Percentiles rank a stretch among this genome's conserved stretches.
Evolutionary conservation across 1,140 invertebrate species (phyloP).

Genomic region (Bilobella aurantiaca): DNA sequence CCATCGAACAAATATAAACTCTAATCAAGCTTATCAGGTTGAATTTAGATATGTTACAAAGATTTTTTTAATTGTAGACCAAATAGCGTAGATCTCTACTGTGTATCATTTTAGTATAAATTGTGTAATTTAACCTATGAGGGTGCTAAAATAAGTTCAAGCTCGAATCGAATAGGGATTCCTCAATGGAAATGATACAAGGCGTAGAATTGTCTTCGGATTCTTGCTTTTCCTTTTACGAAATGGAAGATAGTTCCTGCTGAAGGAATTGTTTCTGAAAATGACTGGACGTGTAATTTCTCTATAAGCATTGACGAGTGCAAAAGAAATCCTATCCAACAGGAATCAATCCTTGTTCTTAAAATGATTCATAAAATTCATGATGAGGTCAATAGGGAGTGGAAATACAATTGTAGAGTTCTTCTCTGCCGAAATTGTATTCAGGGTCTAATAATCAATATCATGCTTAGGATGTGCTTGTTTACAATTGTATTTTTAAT

Average conservation of each 20-base stretch:
- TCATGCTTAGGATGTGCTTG: neutral
- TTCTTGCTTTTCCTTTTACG: neutral
- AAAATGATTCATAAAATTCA: slow-evolving; percentile 13
- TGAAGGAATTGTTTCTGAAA: neutral
- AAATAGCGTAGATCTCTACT: no score
- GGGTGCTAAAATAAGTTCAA: neutral
- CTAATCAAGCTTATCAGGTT: no score
- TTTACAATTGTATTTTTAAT: no score
- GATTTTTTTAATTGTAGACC: no score
- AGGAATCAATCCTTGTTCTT: neutral
- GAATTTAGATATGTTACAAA: no score
- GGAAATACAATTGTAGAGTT: slow-evolving; percentile 21
- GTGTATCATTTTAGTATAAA: no score
- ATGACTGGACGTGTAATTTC: neutral
- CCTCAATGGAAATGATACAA: neutral
- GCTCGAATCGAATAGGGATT: neutral
- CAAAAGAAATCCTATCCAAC: neutral
- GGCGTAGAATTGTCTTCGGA: neutral
- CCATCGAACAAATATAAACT: no score
- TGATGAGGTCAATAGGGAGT: slow-evolving; percentile 16
- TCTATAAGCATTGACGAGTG: neutral
- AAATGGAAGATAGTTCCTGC: neutral
- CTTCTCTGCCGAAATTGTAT: slow-evolving; percentile 26
- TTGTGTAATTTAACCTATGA: no score
- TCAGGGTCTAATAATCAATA: slow-evolving; percentile 16